Evolutionary conservation across 2,797 vertebrate species (phyloP).

Genomic region (Carcharodon carcharias): DNA sequence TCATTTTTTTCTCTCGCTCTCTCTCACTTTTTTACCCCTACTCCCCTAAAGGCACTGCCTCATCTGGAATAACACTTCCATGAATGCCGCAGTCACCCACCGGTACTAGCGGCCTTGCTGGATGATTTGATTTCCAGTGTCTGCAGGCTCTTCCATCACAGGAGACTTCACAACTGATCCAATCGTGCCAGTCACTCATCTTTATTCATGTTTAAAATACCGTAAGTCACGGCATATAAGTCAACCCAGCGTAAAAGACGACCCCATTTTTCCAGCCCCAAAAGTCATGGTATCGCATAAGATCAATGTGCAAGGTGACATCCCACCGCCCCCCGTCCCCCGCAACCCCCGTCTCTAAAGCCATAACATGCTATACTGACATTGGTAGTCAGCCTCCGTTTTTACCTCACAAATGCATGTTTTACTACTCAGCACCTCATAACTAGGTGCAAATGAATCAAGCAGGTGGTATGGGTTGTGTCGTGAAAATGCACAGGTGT

Average conservation of each 20-base stretch:
- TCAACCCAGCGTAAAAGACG: background rate
- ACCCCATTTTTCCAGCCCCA: background rate
- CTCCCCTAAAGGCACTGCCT: background rate
- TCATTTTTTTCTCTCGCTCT: too few species aligned
- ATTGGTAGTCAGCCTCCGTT: background rate
- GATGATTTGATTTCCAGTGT: background rate
- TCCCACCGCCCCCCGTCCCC: too few species aligned
- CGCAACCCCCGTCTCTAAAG: background rate
- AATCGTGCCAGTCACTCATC: background rate
- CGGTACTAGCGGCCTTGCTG: background rate
- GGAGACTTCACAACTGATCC: background rate
- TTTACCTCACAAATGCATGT: background rate
- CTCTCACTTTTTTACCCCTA: background rate
- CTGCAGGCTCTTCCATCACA: background rate
- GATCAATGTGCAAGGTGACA: background rate
- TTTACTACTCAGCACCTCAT: background rate
- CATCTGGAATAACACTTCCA: background rate
- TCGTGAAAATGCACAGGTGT: too few species aligned
- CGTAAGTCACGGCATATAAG: background rate
- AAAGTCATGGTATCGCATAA: background rate
- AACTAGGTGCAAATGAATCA: background rate
- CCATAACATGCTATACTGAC: background rate
- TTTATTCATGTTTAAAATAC: background rate
- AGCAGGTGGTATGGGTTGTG: too few species aligned
- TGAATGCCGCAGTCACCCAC: background rate